Evolutionary conservation across 2,888 invertebrate species (phyloP).

Genomic region (Alloplasta piceator): DNA sequence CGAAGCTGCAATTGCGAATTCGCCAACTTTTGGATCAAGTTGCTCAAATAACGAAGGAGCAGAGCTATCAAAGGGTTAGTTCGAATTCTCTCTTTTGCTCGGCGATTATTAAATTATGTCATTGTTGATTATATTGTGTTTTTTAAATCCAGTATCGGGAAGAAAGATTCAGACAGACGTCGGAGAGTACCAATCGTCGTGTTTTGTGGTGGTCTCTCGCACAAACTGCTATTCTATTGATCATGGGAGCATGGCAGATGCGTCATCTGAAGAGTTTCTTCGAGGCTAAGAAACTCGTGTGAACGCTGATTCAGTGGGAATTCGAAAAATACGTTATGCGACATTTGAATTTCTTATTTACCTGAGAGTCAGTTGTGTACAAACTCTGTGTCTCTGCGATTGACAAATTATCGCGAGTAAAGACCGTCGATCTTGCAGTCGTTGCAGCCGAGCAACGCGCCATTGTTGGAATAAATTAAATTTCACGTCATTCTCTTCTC

Average conservation of each 20-base stretch:
- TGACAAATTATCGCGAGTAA: no score
- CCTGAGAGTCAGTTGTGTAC: neutral
- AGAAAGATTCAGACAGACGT: slow-evolving; percentile 98
- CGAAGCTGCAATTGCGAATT: slow-evolving; percentile 97
- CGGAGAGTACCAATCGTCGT: slow-evolving; percentile 97
- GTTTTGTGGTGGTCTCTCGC: slow-evolving; percentile 98
- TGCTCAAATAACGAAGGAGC: slow-evolving; percentile 99
- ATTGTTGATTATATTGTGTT: slow-evolving; percentile 23
- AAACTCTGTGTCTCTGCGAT: no score
- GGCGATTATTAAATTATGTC: slow-evolving; percentile 6
- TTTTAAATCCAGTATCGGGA: slow-evolving; percentile 91
- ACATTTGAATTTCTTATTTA: neutral
- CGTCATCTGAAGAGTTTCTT: slow-evolving; percentile 99
- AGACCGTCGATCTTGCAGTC: no score
- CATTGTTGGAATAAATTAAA: no score
- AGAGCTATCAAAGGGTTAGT: slow-evolving; percentile 96
- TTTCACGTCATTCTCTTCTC: no score
- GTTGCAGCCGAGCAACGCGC: no score
- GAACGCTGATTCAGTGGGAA: slow-evolving; percentile 75
- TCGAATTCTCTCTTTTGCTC: slow-evolving; percentile 6
- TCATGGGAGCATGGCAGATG: slow-evolving; percentile 99
- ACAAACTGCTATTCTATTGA: slow-evolving; percentile 94
- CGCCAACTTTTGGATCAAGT: slow-evolving; percentile 98
- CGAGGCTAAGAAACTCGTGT: slow-evolving; percentile 99
- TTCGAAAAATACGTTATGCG: neutral